phyloP scores from a whole-genome alignment of 1,140 invertebrate species.

The Drosophila ambigua region DNA sequence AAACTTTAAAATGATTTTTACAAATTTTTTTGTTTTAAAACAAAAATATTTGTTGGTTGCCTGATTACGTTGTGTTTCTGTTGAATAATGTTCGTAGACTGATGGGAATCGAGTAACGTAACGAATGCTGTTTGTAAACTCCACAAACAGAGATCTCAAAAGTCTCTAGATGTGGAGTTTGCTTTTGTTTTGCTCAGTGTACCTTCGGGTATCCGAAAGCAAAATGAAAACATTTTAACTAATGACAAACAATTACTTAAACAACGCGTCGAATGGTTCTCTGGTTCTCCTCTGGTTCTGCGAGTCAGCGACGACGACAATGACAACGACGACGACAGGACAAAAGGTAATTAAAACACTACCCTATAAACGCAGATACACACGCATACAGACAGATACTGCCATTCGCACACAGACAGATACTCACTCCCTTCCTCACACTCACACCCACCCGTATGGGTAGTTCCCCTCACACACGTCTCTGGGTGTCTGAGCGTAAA shows the following conservation, averaged over 20 bases:
- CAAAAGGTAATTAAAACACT: slow-evolving; percentile 77
- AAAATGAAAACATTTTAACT: slow-evolving; percentile 82
- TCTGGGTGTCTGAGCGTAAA: slow-evolving; percentile 69
- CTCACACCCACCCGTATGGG: slow-evolving; percentile 13
- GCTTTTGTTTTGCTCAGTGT: too few relatives aligned
- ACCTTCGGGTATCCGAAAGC: slow-evolving; percentile 12
- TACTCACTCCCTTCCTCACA: background rate
- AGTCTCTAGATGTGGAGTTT: too few relatives aligned
- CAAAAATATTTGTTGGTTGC: too few relatives aligned
- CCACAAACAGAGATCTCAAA: too few relatives aligned
- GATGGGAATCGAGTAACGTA: too few relatives aligned
- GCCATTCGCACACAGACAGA: too few relatives aligned
- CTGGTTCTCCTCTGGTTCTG: too few relatives aligned
- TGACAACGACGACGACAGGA: slow-evolving; percentile 44
- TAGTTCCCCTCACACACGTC: slow-evolving; percentile 1
- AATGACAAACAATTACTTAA: slow-evolving; percentile 82
- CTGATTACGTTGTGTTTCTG: too few relatives aligned
- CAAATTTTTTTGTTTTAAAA: too few relatives aligned
- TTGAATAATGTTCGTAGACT: too few relatives aligned
- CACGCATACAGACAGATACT: background rate
- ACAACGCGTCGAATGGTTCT: slow-evolving; percentile 71
- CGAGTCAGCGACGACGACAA: slow-evolving; percentile 15
- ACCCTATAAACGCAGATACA: slow-evolving; percentile 32
- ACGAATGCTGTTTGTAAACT: too few relatives aligned
- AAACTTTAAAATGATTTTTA: too few relatives aligned